phyloP scores from a whole-genome alignment of 2,888 invertebrate genomes.

The Amblyjoppa proteus region DNA sequence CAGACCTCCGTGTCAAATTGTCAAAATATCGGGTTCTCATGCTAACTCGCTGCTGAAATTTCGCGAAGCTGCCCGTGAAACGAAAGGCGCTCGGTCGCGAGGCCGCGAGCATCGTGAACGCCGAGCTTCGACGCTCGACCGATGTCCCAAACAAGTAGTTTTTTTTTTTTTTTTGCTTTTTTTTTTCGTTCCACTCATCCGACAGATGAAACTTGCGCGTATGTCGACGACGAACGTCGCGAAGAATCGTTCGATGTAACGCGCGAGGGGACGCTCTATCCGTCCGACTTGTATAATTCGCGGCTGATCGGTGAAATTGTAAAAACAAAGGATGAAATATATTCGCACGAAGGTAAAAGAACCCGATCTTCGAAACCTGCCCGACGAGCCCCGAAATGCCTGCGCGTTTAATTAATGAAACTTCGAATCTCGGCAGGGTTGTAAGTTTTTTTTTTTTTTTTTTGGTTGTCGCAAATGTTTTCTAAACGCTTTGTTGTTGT shows the following conservation, averaged over 20 bases:
- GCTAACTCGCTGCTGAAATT: not conserved
- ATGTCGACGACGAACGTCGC: no score
- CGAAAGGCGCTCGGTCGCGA: not conserved
- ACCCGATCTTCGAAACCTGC: no score
- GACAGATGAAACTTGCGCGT: not conserved
- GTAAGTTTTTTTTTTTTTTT: not conserved
- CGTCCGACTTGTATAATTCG: no score
- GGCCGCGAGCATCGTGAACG: not conserved
- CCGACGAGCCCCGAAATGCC: no score
- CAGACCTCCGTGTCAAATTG: slow-evolving; percentile 76
- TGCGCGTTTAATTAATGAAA: no score
- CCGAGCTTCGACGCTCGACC: not conserved
- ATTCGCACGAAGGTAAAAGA: no score
- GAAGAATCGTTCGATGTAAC: no score
- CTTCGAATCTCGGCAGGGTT: no score
- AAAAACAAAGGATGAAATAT: no score
- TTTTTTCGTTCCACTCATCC: slow-evolving; percentile 17
- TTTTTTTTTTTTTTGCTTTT: slow-evolving; percentile 31
- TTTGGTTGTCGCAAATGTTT: not conserved
- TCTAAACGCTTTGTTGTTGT: slow-evolving; percentile 8
- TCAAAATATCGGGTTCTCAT: slow-evolving; percentile 52
- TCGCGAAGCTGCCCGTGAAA: not conserved
- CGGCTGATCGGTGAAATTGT: no score
- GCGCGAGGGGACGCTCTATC: no score
- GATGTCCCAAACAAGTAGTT: slow-evolving; percentile 25